phyloP scores from a whole-genome alignment of 1,140 invertebrate species.

The Drosophila navojoa region DNA sequence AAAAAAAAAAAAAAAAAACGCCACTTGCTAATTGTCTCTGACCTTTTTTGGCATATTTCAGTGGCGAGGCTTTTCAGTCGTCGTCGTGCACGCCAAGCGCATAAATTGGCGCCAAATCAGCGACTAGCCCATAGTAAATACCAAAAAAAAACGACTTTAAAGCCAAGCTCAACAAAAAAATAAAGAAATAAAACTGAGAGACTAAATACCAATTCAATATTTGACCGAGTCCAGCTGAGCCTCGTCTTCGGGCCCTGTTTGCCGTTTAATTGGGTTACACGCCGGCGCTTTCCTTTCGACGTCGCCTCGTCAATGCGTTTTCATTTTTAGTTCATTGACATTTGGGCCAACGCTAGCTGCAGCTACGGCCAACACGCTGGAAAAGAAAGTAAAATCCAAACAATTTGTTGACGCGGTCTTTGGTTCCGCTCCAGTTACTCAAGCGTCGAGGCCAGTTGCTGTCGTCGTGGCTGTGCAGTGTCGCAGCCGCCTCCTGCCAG shows the following conservation, averaged over 20 bases:
- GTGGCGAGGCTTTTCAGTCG: conserved; percentile 53
- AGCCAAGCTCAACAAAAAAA: conserved; percentile 44
- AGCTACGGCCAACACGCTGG: conserved; percentile 36
- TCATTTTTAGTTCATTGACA: conserved; percentile 65
- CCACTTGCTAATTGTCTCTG: conserved; percentile 79
- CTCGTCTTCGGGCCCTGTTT: conserved; percentile 13
- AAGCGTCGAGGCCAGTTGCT: conserved; percentile 30
- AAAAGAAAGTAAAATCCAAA: conserved; percentile 76
- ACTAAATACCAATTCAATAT: conserved; percentile 37
- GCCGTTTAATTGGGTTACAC: conserved; percentile 67
- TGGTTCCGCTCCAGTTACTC: conserved; percentile 75
- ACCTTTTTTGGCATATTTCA: conserved; percentile 74
- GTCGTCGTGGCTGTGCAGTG: conserved; percentile 1
- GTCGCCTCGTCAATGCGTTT: conserved; percentile 6
- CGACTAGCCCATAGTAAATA: conserved; percentile 50
- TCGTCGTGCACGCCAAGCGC: conserved; percentile 51
- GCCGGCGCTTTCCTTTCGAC: conserved; percentile 65
- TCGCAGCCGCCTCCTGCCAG: background rate
- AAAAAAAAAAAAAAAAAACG: conserved; percentile 47
- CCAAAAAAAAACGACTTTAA: conserved; percentile 27
- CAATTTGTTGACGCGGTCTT: conserved; percentile 40
- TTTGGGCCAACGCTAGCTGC: conserved; percentile 12
- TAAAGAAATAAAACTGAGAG: background rate
- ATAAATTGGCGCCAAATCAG: conserved; percentile 55
- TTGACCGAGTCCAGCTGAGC: background rate